Percentiles rank a stretch among this genome's conserved stretches.
Evolutionary conservation across 2,113 vertebrate species (phyloP).

Genomic region (Barnardius zonarius): DNA sequence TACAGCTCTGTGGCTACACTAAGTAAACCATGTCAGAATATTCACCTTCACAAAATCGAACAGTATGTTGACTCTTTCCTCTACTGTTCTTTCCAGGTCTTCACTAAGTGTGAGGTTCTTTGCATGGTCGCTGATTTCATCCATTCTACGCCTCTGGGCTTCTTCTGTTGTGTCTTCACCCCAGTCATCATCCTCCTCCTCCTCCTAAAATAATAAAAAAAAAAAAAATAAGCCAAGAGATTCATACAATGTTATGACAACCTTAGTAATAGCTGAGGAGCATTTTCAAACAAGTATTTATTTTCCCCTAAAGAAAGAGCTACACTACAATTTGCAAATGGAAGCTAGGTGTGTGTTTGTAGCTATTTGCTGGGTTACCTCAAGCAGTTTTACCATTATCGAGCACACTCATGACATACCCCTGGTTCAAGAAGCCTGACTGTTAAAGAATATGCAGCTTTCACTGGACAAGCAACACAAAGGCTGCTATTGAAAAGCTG

Average conservation of each 20-base stretch:
- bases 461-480: background rate
- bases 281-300: background rate
- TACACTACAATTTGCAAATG: rapidly evolving
- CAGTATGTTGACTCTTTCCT: slow-evolving; percentile 93
- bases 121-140: slow-evolving; percentile 95
- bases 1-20: background rate
- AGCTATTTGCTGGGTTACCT: background rate
- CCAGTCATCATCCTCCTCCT: slow-evolving; percentile 96
- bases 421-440: background rate
- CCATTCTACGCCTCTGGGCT: slow-evolving; percentile 93
- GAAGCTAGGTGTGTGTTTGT: rapidly evolving
- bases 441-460: background rate
- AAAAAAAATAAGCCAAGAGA: background rate
- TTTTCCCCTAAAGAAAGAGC: background rate
- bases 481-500: rapidly evolving
- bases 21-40: background rate
- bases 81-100: slow-evolving; percentile 90
- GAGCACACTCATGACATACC: background rate
- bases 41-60: slow-evolving; percentile 96
- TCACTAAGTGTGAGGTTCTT: slow-evolving; percentile 95
- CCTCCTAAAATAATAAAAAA: slow-evolving; percentile 68
- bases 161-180: slow-evolving; percentile 97
- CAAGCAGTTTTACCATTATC: background rate
- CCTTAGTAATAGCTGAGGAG: rapidly evolving
- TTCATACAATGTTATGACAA: background rate